These are phyloP conservation scores for Dinocampus coccinellae DNA, from an alignment of 2,888 invertebrate genomes.

Conservation along the genomic window DNA sequence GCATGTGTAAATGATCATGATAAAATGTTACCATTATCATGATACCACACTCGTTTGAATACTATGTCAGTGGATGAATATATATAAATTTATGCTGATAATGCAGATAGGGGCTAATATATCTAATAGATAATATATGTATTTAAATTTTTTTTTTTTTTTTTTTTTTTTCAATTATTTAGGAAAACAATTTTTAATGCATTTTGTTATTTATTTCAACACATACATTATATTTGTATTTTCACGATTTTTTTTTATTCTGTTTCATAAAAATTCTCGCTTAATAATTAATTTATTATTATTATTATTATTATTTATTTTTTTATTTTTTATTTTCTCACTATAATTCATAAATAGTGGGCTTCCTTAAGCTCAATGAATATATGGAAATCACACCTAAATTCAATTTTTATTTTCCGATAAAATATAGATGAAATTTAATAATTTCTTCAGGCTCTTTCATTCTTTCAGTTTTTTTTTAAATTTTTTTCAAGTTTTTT, in stretches of 20 bases:
- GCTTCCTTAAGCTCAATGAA: constrained; percentile 7
- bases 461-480: too few relatives aligned
- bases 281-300: background rate
- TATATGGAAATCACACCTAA: background rate
- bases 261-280: background rate
- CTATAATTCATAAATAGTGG: background rate
- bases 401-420: constrained; percentile 6
- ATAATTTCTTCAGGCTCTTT: background rate
- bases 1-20: background rate
- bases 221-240: constrained; percentile 6
- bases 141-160: too few relatives aligned
- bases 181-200: background rate
- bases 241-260: background rate
- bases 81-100: background rate
- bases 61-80: background rate
- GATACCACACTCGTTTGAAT: background rate
- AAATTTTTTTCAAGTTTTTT: background rate
- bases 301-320: too few relatives aligned
- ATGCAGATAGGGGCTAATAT: background rate
- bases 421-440: background rate
- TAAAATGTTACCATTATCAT: background rate
- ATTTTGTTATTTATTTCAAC: constrained; percentile 10
- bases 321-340: background rate
- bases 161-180: too few relatives aligned
- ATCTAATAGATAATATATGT: background rate